Conservation (phyloP, 2,113 vertebrate genomes). For the Corythaixoides concolor region DNA sequence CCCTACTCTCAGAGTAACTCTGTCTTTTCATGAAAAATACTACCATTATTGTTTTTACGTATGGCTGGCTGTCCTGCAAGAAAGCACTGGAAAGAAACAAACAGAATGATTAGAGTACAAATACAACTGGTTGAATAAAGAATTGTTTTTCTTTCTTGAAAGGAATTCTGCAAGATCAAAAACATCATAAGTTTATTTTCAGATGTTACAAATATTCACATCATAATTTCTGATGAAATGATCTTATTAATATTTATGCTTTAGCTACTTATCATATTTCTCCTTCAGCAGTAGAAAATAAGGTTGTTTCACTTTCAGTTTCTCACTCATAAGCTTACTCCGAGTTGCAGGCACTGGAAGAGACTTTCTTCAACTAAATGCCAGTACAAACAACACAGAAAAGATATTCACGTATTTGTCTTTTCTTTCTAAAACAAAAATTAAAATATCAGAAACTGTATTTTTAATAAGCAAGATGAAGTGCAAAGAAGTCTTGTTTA, state of each 20-base stretch:
- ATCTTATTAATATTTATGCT: neutral
- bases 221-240: neutral
- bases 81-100: neutral
- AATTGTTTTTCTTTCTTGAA: neutral
- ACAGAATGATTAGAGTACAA: neutral
- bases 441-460: neutral
- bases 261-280: neutral
- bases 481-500: neutral
- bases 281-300: neutral
- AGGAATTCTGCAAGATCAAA: neutral
- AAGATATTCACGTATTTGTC: neutral
- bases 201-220: neutral
- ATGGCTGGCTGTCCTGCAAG: neutral
- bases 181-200: neutral
- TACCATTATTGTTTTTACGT: neutral
- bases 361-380: neutral
- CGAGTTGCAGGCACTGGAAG: neutral
- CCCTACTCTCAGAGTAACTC: neutral
- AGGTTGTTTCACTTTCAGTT: slow-evolving; percentile 56
- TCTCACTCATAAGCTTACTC: neutral
- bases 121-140: neutral
- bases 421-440: neutral
- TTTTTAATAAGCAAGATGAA: neutral
- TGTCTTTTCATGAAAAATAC: neutral
- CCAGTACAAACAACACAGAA: neutral